A percentile compares a stretch with the other conserved stretches of the same genome.
These are phyloP conservation scores for Apamea crenata DNA, from an alignment of 2,888 invertebrate species.

Conservation along the genomic window DNA sequence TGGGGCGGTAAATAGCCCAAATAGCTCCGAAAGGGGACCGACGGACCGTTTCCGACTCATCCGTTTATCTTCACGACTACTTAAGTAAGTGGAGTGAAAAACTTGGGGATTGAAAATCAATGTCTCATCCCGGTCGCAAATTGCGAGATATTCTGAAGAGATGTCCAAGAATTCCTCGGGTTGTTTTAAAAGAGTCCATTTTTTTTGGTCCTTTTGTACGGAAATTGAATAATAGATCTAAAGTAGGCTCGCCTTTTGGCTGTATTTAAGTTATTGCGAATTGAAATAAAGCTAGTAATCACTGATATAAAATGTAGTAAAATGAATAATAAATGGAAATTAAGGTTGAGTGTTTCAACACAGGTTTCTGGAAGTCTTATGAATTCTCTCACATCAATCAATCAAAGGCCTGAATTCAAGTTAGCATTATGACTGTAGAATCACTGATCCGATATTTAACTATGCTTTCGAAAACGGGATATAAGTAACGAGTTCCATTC, in stretches of 20 bases:
- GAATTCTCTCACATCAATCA: background rate
- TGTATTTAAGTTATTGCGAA: constrained; percentile 3
- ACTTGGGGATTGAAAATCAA: constrained; percentile 72
- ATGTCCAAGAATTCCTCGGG: constrained; percentile 52
- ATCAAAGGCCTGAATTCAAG: background rate
- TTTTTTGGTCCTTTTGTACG: constrained; percentile 43
- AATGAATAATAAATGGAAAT: background rate
- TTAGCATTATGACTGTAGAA: background rate
- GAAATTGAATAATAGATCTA: constrained; percentile 20
- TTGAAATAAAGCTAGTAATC: constrained; percentile 1
- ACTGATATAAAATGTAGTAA: background rate
- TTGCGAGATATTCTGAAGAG: constrained; percentile 62
- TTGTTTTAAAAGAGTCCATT: constrained; percentile 51
- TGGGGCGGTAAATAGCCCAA: constrained; percentile 65
- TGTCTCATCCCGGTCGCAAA: constrained; percentile 68
- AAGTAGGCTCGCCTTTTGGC: constrained; percentile 2
- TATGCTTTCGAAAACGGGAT: background rate
- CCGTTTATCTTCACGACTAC: constrained; percentile 70
- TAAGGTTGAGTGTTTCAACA: background rate
- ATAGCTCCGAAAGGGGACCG: constrained; percentile 58
- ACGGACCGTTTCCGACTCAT: constrained; percentile 63
- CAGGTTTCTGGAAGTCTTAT: background rate
- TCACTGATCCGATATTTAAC: background rate
- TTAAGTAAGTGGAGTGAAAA: constrained; percentile 71
- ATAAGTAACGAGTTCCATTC: background rate